Evolutionary conservation across 2,113 vertebrate genomes (phyloP).

Genomic region (Ovis canadensis): DNA sequence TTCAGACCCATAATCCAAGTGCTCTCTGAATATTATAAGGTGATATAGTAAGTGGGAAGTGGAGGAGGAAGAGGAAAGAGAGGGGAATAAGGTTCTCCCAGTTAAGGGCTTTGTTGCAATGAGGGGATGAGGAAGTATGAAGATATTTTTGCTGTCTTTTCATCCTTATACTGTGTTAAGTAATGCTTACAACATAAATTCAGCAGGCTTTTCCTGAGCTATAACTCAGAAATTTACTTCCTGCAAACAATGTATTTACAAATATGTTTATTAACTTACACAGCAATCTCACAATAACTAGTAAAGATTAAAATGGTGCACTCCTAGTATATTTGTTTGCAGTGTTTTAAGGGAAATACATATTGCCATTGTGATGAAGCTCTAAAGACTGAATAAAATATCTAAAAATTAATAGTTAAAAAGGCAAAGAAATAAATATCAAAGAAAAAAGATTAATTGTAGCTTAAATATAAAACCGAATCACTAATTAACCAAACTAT

Average conservation of each 20-base stretch:
- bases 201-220: conserved; percentile 68
- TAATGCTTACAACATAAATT: conserved; percentile 70
- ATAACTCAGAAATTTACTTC: conserved; percentile 70
- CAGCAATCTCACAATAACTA: conserved; percentile 85
- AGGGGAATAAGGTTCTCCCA: conserved; percentile 34
- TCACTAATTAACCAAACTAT: conserved; percentile 80
- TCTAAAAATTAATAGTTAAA: conserved; percentile 66
- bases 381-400: conserved; percentile 71
- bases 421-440: conserved; percentile 90
- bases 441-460: conserved; percentile 82
- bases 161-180: conserved; percentile 70
- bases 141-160: conserved; percentile 58
- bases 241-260: conserved; percentile 85
- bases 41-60: conserved; percentile 58
- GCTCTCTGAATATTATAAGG: conserved; percentile 60
- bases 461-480: conserved; percentile 82
- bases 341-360: conserved; percentile 76
- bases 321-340: conserved; percentile 75
- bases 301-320: conserved; percentile 81
- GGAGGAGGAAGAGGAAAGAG: conserved; percentile 33
- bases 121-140: conserved; percentile 66
- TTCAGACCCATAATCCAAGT: conserved; percentile 61
- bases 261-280: conserved; percentile 81
- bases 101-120: conserved; percentile 64
- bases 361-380: conserved; percentile 76